Conservation (phyloP, 2,888 invertebrate genomes). For the Dryocosmus kuriphilus region DNA sequence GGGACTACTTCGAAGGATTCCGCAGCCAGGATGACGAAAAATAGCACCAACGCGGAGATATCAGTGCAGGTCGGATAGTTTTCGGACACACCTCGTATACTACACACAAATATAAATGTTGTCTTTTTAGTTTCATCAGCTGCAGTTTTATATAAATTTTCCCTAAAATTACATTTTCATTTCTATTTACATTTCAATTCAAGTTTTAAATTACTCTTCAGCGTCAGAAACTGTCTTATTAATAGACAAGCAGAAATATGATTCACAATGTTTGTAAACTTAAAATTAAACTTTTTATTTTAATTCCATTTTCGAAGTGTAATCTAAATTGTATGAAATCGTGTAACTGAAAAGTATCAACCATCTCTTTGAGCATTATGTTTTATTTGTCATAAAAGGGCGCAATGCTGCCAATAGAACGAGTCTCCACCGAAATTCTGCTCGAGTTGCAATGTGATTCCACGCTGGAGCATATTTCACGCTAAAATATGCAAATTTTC, state of each 20-base stretch:
- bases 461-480: slow-evolving; percentile 35
- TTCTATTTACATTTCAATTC: background rate
- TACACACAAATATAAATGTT: background rate
- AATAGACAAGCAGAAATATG: too few species aligned
- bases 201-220: background rate
- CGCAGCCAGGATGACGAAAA: too few species aligned
- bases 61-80: too few species aligned
- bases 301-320: background rate
- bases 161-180: background rate
- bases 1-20: too few species aligned
- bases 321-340: background rate
- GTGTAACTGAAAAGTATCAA: background rate
- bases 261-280: background rate
- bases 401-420: slow-evolving; percentile 9
- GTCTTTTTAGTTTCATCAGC: background rate
- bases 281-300: background rate
- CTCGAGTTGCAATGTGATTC: slow-evolving; percentile 12
- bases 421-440: slow-evolving; percentile 3
- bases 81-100: too few species aligned
- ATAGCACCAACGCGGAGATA: too few species aligned
- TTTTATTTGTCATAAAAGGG: background rate
- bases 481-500: slow-evolving; percentile 39
- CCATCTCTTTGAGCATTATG: background rate
- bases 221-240: background rate
- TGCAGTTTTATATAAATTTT: background rate